Conservation (phyloP, 2,888 invertebrate species). For the Aethes cnicana region DNA sequence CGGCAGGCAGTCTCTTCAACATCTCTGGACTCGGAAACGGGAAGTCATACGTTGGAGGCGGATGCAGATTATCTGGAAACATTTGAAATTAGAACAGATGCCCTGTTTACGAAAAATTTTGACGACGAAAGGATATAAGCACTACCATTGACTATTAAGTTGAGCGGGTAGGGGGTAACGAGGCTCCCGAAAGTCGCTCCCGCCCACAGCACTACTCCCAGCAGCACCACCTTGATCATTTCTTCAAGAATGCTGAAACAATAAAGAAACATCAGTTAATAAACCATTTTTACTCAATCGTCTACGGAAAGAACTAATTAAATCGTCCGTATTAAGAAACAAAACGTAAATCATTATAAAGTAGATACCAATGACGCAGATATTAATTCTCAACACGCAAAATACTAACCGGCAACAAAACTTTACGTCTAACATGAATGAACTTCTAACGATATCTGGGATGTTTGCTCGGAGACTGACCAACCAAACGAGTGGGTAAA, state of each 20-base stretch:
- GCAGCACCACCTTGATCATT: slow-evolving; percentile 73
- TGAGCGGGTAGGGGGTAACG: slow-evolving; percentile 74
- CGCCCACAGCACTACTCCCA: slow-evolving; percentile 74
- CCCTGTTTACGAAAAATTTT: too few relatives aligned
- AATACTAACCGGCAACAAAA: slow-evolving; percentile 51
- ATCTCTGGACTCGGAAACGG: slow-evolving; percentile 73
- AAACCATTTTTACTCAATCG: slow-evolving; percentile 2
- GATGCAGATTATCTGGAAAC: slow-evolving; percentile 68
- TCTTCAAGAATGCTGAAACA: slow-evolving; percentile 77
- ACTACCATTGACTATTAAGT: slow-evolving; percentile 66
- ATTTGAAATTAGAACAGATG: slow-evolving; percentile 3
- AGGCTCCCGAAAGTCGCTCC: slow-evolving; percentile 71
- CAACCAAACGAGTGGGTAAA: slow-evolving; percentile 46
- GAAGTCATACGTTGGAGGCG: slow-evolving; percentile 76
- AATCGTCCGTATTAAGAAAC: slow-evolving; percentile 34
- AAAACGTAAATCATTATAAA: slow-evolving; percentile 5
- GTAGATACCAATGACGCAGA: slow-evolving; percentile 2
- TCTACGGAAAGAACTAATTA: slow-evolving; percentile 42
- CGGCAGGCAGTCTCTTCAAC: slow-evolving; percentile 67
- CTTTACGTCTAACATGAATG: slow-evolving; percentile 47
- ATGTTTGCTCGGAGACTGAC: slow-evolving; percentile 57
- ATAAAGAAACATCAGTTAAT: slow-evolving; percentile 37
- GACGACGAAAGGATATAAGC: too few relatives aligned
- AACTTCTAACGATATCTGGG: slow-evolving; percentile 30
- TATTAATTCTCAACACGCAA: too few relatives aligned